Base-by-base conservation (phyloP, 2,113 vertebrate species). In the Saguinus imperator region DNA sequence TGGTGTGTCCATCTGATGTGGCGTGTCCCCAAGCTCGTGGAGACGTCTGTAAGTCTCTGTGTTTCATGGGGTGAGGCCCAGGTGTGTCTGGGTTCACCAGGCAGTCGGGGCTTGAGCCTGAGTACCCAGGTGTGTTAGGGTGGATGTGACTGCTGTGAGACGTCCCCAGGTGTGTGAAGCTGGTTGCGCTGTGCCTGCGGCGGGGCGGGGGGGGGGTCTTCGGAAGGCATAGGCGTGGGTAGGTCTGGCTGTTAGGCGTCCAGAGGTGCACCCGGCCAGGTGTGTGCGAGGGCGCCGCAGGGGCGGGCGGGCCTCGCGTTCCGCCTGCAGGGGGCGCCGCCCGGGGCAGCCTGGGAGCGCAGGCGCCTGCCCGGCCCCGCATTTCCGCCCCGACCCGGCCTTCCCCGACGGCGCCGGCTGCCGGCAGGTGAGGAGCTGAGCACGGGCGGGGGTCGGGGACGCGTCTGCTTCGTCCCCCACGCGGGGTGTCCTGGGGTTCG, bases 251-350 rank as follows among this genome's bases (percentile, higher is more conserved):
- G 12, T 64, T 32, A 64, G 12, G 27, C 0, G 23, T 10, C 1
- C 81, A 14, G 48, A 29, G 48, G 75, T 3, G 32, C 23, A 0
- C 25, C 40, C 20, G 16, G 23, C 32, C 32, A 52, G 6, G 20
- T 4, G 50, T 27, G 35, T 64, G 61, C 12, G 61, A 64, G 5
- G 32, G 66, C 12, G n/a, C 45, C 2, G 37, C 23, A 2, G 21
- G 32, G 88, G 61, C 32, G 3, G 11, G 25, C 13, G 29, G 14
- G 13, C 81, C 29, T 82, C 20, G 70, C n/a, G 27, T 52, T 37
- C 81, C 10, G 86, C 97, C 96, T 91, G 58, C 89, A 97, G 97
- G 94, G 93, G 97, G 97, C 97, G 96, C 94, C 72, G 86, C 77
- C 93, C 50, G 40, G 66, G 90, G 95, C 87, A 93, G 87, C 82